Base-by-base conservation (phyloP, 2,113 vertebrate genomes). In the Symphodus melops region DNA sequence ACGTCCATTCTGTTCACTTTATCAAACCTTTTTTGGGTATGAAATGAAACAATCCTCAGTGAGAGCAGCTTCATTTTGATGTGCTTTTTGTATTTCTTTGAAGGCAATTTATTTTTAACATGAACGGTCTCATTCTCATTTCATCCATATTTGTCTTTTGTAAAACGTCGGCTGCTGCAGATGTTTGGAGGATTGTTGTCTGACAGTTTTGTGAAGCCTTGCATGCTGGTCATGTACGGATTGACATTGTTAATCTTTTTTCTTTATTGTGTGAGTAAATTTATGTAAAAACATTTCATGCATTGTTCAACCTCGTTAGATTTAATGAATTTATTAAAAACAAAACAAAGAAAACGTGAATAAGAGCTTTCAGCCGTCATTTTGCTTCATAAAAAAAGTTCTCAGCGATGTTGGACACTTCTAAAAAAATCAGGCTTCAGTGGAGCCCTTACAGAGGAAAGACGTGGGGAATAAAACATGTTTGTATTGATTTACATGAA, bases 201-300 rank as follows among this genome's bases (percentile, higher is more conserved):
- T 68, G 93, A 93, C 94, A 95, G 94, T 94, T 94, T 90, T 95
- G 92, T 94, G 90, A 92, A 94, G 89, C 91, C 95, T 93, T 95
- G 95, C 96, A 96, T 98, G 97, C 96, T 97, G 96, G 96, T 95
- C 97, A 95, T 98, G 96, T 94, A 92, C 0, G 94, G 96, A 86
- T 49, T 83, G 79, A 86, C 65, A 70, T 59, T 84, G 92, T 91
- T 94, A 88, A 93, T 10, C 14, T 6, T 74, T 94, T 93, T 92
- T 93, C 8, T 92, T 94, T 91, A 95, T 95, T 93, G 28, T 33
- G 28, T 33, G 28, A 5, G 95, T 95, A 93, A 95, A 96, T 92
- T 81, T 85, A 94, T 88, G 42, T 94, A 79, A 91, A 93, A 95
- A 61, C 91, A 94, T 91, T 92, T 72, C 94, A 90, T 94, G 92